These are phyloP conservation scores for Mercenaria mercenaria DNA, from an alignment of 1,140 invertebrate genomes.

Conservation along the genomic window DNA sequence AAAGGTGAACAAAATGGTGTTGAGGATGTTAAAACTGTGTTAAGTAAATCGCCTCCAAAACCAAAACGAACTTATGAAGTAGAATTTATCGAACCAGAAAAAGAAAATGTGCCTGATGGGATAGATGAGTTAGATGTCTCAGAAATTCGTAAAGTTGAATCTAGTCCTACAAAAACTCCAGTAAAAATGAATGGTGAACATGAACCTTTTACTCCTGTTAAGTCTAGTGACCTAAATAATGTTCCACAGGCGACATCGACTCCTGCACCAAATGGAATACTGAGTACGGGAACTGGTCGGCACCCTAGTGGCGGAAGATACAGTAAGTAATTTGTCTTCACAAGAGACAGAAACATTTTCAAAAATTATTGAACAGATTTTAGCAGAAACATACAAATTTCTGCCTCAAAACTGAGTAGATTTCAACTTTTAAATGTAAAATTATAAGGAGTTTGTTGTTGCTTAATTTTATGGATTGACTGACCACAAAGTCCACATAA, in stretches of 20 bases:
- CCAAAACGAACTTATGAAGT: constrained; percentile 63
- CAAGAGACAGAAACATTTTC: too few species aligned
- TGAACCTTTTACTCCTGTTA: constrained; percentile 73
- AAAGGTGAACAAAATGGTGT: constrained; percentile 20
- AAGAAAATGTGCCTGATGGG: constrained; percentile 62
- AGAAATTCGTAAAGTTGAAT: constrained; percentile 56
- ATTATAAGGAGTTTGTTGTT: too few species aligned
- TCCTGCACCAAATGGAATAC: constrained; percentile 74
- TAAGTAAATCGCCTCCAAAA: constrained; percentile 60
- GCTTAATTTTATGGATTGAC: too few species aligned
- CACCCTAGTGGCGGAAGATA: constrained; percentile 43
- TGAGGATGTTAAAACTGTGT: not conserved
- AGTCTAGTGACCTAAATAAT: constrained; percentile 69
- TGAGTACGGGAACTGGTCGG: constrained; percentile 67
- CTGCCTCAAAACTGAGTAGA: too few species aligned
- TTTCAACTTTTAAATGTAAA: too few species aligned
- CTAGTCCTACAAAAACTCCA: constrained; percentile 60
- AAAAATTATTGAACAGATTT: too few species aligned
- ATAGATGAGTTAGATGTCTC: constrained; percentile 59
- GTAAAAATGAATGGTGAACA: constrained; percentile 64
- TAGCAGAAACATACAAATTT: too few species aligned
- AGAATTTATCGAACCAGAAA: constrained; percentile 60
- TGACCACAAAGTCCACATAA: too few species aligned
- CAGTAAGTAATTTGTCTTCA: constrained; percentile 63
- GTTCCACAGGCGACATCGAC: constrained; percentile 76